These are phyloP conservation scores for Diadema setosum DNA, from an alignment of 35 echinoderm and acorn worm species.

Conservation along the genomic window DNA sequence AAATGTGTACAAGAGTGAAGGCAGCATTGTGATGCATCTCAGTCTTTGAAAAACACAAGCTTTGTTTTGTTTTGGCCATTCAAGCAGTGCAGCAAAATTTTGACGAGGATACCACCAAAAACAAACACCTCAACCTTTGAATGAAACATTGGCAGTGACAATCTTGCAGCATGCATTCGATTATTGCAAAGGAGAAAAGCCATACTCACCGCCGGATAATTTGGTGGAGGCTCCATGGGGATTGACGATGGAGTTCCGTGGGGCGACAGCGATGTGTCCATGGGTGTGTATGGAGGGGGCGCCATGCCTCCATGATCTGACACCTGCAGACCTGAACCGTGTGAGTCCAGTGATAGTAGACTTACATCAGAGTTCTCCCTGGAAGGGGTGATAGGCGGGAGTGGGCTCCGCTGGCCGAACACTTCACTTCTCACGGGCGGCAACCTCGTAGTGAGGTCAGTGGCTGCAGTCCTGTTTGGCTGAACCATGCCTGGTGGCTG, in stretches of 20 bases:
- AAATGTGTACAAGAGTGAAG: too few species aligned
- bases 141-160: too few species aligned
- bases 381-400: background rate
- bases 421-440: background rate
- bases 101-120: too few species aligned
- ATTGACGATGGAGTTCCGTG: background rate
- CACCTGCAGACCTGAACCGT: background rate
- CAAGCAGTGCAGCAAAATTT: too few species aligned
- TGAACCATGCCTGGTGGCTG: too few species aligned
- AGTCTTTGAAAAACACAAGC: too few species aligned
- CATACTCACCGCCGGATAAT: background rate
- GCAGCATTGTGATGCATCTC: too few species aligned
- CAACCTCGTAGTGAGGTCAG: background rate
- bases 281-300: background rate
- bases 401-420: background rate
- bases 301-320: background rate
- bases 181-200: too few species aligned
- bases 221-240: background rate
- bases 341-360: background rate
- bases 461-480: background rate
- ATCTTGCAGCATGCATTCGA: too few species aligned
- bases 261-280: background rate
- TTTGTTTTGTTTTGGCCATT: too few species aligned
- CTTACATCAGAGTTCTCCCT: conserved; percentile 1
- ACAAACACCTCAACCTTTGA: too few species aligned